phyloP scores from a whole-genome alignment of 2,113 vertebrate genomes.

The Aegypius monachus region DNA sequence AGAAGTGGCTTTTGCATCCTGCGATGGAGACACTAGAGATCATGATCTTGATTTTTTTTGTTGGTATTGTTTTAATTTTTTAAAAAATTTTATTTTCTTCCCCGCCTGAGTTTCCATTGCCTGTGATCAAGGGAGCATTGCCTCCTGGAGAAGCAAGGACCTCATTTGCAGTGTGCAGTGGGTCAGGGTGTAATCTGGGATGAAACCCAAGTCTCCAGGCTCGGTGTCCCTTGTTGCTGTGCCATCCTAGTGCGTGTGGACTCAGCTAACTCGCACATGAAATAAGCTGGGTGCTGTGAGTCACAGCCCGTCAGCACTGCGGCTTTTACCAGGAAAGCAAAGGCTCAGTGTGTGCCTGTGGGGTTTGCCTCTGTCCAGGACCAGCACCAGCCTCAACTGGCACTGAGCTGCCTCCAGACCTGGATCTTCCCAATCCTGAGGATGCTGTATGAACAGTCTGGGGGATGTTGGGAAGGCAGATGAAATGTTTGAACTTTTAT shows the following conservation, averaged over 20 bases:
- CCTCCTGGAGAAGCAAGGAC: not conserved
- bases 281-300: not conserved
- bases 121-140: not conserved
- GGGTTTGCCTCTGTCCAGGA: not conserved
- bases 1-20: not conserved
- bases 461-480: not conserved
- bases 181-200: not conserved
- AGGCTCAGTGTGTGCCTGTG: accelerated
- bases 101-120: not conserved
- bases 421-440: not conserved
- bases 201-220: not conserved
- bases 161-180: not conserved
- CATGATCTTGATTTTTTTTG: not conserved
- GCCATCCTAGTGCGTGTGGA: accelerated
- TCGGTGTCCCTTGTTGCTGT: not conserved
- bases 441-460: not conserved
- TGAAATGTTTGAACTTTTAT: not conserved
- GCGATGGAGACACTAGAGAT: not conserved
- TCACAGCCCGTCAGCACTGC: not conserved
- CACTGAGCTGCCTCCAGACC: not conserved
- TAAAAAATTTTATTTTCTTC: not conserved
- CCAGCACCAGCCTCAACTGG: not conserved
- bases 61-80: not conserved
- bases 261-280: accelerated
- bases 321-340: accelerated